Percentiles rank a stretch among this genome's conserved stretches.
Evolutionary conservation across 53 echinoderm and acorn worm genomes (phyloP).

Genomic region (Arbacia lixula): DNA sequence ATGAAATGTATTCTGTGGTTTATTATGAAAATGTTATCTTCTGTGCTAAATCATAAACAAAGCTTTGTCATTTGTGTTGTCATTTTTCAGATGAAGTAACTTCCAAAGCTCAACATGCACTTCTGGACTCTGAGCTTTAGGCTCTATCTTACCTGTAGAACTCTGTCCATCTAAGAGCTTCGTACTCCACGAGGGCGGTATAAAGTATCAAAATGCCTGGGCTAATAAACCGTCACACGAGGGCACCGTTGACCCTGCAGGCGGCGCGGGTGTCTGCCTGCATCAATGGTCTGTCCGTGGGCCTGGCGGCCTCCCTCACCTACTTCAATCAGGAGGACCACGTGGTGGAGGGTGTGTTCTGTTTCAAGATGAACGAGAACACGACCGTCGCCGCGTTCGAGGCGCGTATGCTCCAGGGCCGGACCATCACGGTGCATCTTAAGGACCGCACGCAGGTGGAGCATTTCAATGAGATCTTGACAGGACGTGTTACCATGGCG

Average conservation of each 20-base stretch:
- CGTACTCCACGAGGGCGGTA: too few species aligned
- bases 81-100: too few species aligned
- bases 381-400: slow-evolving; percentile 93
- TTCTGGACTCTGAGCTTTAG: too few species aligned
- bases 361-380: slow-evolving; percentile 84
- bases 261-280: slow-evolving; percentile 85
- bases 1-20: too few species aligned
- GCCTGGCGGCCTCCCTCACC: slow-evolving; percentile 85
- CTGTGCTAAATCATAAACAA: too few species aligned
- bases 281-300: slow-evolving; percentile 93
- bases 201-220: slow-evolving; percentile 80
- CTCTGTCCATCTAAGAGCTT: too few species aligned
- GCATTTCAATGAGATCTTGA: slow-evolving; percentile 89
- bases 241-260: slow-evolving; percentile 84
- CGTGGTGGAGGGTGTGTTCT: slow-evolving; percentile 95
- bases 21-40: too few species aligned
- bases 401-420: slow-evolving; percentile 85
- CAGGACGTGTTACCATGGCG: slow-evolving; percentile 70
- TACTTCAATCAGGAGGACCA: slow-evolving; percentile 99
- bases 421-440: slow-evolving; percentile 88
- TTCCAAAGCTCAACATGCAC: too few species aligned
- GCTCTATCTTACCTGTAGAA: too few species aligned
- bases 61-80: too few species aligned
- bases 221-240: slow-evolving; percentile 91
- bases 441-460: slow-evolving; percentile 89